phyloP scores from a whole-genome alignment of 2,888 invertebrate species.

The Biston stratarius region DNA sequence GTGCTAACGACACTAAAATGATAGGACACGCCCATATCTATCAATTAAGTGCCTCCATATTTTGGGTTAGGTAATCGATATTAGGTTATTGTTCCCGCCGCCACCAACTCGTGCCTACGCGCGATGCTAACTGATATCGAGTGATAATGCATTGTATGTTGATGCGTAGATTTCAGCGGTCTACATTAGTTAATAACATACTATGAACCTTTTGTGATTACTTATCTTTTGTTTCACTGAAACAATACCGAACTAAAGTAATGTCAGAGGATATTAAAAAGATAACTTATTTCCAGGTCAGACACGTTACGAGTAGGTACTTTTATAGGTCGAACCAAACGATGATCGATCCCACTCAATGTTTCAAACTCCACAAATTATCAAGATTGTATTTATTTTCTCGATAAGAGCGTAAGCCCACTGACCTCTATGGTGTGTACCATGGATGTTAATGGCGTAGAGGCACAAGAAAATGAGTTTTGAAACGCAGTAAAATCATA shows the following conservation, averaged over 20 bases:
- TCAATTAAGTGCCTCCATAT: constrained; percentile 42
- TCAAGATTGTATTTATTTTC: too few relatives aligned
- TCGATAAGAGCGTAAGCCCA: too few relatives aligned
- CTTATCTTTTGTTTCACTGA: constrained; percentile 16
- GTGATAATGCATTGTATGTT: constrained; percentile 16
- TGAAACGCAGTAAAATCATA: too few relatives aligned
- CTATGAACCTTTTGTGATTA: constrained; percentile 13
- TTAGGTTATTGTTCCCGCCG: constrained; percentile 38
- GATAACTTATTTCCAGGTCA: constrained; percentile 5
- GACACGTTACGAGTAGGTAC: neutral
- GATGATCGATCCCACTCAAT: neutral
- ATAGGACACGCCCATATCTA: constrained; percentile 43
- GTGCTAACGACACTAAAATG: constrained; percentile 42
- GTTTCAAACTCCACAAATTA: too few relatives aligned
- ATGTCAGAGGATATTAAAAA: constrained; percentile 4
- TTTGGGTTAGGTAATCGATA: constrained; percentile 41
- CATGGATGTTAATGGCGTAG: too few relatives aligned
- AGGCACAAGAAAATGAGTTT: too few relatives aligned
- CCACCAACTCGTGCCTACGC: constrained; percentile 27
- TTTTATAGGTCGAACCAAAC: neutral
- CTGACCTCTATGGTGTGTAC: too few relatives aligned
- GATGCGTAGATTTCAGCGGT: constrained; percentile 19
- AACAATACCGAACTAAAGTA: constrained; percentile 2
- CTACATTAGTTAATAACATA: constrained; percentile 17
- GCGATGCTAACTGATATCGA: constrained; percentile 6